Evolutionary conservation across 92 coral and sea anemone genomes (phyloP).

Genomic region (Diadumene lineata): DNA sequence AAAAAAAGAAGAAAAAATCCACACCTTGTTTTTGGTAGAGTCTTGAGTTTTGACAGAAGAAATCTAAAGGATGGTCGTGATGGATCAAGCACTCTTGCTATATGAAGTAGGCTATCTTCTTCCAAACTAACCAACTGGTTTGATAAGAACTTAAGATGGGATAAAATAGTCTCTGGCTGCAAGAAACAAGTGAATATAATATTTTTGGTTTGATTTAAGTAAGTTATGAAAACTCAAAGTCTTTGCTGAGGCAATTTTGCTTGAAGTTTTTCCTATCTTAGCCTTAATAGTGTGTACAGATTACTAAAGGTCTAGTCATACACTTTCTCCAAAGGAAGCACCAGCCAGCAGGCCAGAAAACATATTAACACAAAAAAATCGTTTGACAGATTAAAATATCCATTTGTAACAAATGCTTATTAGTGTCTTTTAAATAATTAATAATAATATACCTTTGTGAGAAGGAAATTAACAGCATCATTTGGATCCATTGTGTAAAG

Average conservation of each 20-base stretch:
- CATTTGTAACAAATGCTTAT: neutral
- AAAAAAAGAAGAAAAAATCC: too few relatives aligned
- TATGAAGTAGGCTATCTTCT: slow-evolving; percentile 80
- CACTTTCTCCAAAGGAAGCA: too few relatives aligned
- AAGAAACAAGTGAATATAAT: neutral
- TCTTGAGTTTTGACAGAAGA: slow-evolving; percentile 60
- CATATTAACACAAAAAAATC: too few relatives aligned
- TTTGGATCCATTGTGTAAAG: slow-evolving; percentile 82
- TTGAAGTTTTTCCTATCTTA: too few relatives aligned
- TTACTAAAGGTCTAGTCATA: too few relatives aligned
- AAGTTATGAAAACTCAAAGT: neutral
- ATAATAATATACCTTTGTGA: slow-evolving; percentile 72
- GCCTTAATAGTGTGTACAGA: too few relatives aligned
- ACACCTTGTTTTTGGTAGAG: slow-evolving; percentile 49
- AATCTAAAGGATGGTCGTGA: slow-evolving; percentile 97
- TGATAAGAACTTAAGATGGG: slow-evolving; percentile 75
- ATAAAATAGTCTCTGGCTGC: slow-evolving; percentile 91
- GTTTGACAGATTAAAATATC: too few relatives aligned
- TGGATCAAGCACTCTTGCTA: slow-evolving; percentile 89
- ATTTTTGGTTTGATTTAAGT: neutral
- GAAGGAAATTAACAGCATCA: slow-evolving; percentile 77
- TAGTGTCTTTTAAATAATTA: neutral
- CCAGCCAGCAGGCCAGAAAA: too few relatives aligned
- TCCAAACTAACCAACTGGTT: slow-evolving; percentile 66
- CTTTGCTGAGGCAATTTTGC: too few relatives aligned